A percentile compares a stretch with the other conserved stretches of the same genome.
These are phyloP conservation scores for Schizopygopsis pylzovi DNA, from an alignment of 2,797 vertebrate species.

Conservation along the genomic window DNA sequence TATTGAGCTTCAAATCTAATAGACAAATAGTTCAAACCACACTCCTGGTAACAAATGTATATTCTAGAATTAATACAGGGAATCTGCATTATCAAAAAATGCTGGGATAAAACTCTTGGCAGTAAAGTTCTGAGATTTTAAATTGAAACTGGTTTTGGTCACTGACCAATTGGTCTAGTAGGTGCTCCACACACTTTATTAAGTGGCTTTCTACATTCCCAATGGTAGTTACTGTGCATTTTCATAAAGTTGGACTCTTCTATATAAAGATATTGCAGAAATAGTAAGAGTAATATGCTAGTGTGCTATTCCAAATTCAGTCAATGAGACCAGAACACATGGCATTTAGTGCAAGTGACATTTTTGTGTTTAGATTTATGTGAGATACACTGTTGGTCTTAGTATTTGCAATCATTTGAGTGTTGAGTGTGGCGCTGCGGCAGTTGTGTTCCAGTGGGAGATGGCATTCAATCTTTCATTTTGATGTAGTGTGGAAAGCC, in stretches of 20 bases:
- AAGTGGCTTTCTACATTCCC: not conserved
- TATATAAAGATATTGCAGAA: not conserved
- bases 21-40: not conserved
- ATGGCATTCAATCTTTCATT: constrained; percentile 35
- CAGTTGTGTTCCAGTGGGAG: constrained; percentile 13
- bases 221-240: not conserved
- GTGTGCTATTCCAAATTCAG: not conserved
- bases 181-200: not conserved
- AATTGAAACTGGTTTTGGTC: not conserved
- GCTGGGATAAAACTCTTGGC: no score
- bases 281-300: not conserved
- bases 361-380: constrained; percentile 25
- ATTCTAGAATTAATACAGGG: not conserved
- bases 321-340: not conserved
- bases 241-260: not conserved
- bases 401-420: constrained; percentile 10
- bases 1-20: no score
- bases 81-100: no score
- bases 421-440: not conserved
- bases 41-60: not conserved
- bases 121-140: not conserved
- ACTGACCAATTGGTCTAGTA: not conserved
- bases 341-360: not conserved
- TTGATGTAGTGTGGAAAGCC: constrained; percentile 32
- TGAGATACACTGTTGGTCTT: constrained; percentile 9